Percentiles rank a stretch among this genome's conserved stretches.
Conservation (phyloP, 2,113 vertebrate species). For the Acanthochromis polyacanthus region DNA sequence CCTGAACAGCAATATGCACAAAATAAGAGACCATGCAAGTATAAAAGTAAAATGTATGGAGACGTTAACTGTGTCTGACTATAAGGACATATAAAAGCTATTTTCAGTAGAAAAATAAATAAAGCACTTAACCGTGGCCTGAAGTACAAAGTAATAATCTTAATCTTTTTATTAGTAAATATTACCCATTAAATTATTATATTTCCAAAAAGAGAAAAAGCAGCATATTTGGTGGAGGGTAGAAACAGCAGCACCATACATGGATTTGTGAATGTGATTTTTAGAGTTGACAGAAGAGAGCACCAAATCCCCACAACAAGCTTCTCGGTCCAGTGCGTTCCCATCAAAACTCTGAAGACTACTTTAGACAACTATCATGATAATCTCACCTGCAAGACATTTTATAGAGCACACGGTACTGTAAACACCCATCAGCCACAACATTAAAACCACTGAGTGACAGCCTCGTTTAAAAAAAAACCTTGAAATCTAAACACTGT, state of each 20-base stretch:
- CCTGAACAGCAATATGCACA: slow-evolving; percentile 21
- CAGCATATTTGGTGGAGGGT: slow-evolving; percentile 67
- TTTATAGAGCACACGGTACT: slow-evolving; percentile 13
- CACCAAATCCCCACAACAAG: slow-evolving; percentile 28
- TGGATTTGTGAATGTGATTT: slow-evolving; percentile 16
- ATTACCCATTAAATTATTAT: slow-evolving; percentile 59
- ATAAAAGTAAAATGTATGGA: slow-evolving; percentile 26
- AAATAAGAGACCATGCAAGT: slow-evolving; percentile 47
- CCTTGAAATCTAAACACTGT: too few relatives aligned
- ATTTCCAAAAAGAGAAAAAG: slow-evolving; percentile 60
- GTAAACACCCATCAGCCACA: background rate
- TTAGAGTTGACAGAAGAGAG: slow-evolving; percentile 15
- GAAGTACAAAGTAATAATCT: slow-evolving; percentile 40
- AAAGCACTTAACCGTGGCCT: slow-evolving; percentile 37
- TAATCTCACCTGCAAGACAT: slow-evolving; percentile 9
- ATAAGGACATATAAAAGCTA: slow-evolving; percentile 20
- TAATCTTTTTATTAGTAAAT: slow-evolving; percentile 67
- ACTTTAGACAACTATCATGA: background rate
- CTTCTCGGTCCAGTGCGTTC: slow-evolving; percentile 26
- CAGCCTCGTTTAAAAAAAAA: too few relatives aligned
- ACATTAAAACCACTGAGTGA: too few relatives aligned
- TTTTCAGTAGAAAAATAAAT: slow-evolving; percentile 64
- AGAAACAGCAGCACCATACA: slow-evolving; percentile 58
- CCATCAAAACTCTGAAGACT: background rate
- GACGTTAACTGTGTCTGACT: slow-evolving; percentile 5